Evolutionary conservation across 2,888 invertebrate species (phyloP), one percentile per base, ranked within the genome.

Genomic region (Ichneumoninae sp.): DNA sequence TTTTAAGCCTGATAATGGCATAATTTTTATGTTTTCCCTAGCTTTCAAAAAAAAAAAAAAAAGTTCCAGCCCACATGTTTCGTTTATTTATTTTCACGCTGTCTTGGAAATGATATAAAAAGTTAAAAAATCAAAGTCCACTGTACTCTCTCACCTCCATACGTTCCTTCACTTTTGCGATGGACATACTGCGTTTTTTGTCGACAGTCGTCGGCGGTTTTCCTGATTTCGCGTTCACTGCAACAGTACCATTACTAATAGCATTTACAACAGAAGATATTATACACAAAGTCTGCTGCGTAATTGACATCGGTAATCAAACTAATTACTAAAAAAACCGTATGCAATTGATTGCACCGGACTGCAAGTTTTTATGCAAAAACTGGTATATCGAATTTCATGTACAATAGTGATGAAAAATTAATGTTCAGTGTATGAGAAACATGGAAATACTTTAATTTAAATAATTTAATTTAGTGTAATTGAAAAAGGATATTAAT

Each of bases 141-240:
- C 50, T 74, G 73, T 22, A 44, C 82, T 69, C 30, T 33, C 84
- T 69, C 66, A 91, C 92, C 89, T 91, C 87, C 86, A 92, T 88
- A 19, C 87, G 87, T 63, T 88, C 85, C 5, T 85, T 87, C 16
- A 91, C 71, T 78, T 78, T 83, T 40, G 85, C 76, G 63, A 80
- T 63, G 7, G 89, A 89, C 57, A 85, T 69, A 3, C 47, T 57
- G 22, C 54, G 68, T 83, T 50, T 84, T 54, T 36, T 66, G 19
- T 68, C 71, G 19, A 52, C 70, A 19, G 22, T 22, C 7, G 19
- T 10, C 57, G 63, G 68, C 50, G 65, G 65, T 60, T 73, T 78
- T 54, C 79, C 75, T 50, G 70, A 75, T 60, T 52, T 60, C 40
- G 70, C 70, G 50, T 33, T 66, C 66, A 66, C 85, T 85, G 85